Percentiles rank a stretch among this genome's conserved stretches.
phyloP scores from a whole-genome alignment of 2,888 invertebrate genomes.

The Temnothorax rugatulus region DNA sequence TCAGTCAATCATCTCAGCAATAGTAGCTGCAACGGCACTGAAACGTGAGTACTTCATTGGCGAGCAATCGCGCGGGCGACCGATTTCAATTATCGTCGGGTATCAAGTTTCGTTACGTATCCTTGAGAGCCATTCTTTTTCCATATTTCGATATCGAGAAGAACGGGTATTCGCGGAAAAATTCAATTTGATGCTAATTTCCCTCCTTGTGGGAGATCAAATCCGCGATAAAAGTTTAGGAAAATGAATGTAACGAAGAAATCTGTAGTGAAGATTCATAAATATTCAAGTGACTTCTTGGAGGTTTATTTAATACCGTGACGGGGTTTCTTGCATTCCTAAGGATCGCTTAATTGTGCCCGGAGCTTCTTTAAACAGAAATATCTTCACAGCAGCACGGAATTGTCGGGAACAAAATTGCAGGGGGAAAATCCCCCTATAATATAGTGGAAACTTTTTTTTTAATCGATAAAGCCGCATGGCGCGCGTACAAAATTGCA shows the following conservation, averaged over 20 bases:
- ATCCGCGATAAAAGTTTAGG: constrained; percentile 15
- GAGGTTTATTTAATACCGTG: constrained; percentile 19
- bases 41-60: constrained; percentile 87
- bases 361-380: neutral
- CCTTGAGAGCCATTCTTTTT: neutral
- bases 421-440: neutral
- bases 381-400: neutral
- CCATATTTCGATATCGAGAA: neutral
- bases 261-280: constrained; percentile 40
- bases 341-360: constrained; percentile 37
- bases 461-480: neutral
- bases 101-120: constrained; percentile 9
- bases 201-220: neutral
- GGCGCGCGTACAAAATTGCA: neutral
- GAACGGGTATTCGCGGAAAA: constrained; percentile 18
- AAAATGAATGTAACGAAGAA: constrained; percentile 39
- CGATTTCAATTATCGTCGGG: constrained; percentile 36
- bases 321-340: constrained; percentile 34
- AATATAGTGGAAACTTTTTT: neutral
- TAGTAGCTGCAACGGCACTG: constrained; percentile 90
- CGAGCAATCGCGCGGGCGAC: neutral
- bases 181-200: constrained; percentile 56
- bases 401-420: constrained; percentile 3
- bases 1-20: constrained; percentile 89
- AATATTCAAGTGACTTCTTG: constrained; percentile 50